Evolutionary conservation across 2,888 invertebrate species (phyloP).

Genomic region (Serripes groenlandicus): DNA sequence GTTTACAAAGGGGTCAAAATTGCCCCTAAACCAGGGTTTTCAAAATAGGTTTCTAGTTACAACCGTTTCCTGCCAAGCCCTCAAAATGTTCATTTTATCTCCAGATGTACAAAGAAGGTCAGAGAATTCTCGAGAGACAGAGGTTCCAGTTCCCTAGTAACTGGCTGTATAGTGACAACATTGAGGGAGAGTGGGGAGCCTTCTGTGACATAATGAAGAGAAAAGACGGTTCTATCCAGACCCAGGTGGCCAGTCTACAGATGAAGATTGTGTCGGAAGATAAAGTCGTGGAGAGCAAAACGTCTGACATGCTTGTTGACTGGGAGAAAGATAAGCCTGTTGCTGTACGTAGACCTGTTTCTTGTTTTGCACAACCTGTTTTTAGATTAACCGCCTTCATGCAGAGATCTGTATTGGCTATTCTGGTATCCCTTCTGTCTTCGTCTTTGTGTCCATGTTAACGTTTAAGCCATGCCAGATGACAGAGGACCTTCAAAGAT

Average conservation of each 20-base stretch:
- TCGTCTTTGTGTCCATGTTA: too few relatives aligned
- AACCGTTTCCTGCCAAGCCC: too few relatives aligned
- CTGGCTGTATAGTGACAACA: slow-evolving; percentile 99
- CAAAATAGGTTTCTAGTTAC: too few relatives aligned
- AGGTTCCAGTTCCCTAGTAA: slow-evolving; percentile 98
- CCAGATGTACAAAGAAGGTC: slow-evolving; percentile 97
- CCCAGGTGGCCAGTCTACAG: slow-evolving; percentile 90
- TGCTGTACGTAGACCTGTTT: slow-evolving; percentile 89
- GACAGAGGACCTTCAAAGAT: too few relatives aligned
- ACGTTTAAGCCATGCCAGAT: too few relatives aligned
- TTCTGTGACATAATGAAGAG: slow-evolving; percentile 99
- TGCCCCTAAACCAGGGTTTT: too few relatives aligned
- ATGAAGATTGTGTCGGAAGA: slow-evolving; percentile 99
- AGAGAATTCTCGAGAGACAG: slow-evolving; percentile 98
- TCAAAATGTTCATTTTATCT: slow-evolving; percentile 11
- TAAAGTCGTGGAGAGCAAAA: slow-evolving; percentile 98
- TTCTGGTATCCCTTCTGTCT: too few relatives aligned
- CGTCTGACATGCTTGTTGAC: slow-evolving; percentile 96
- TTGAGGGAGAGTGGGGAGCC: slow-evolving; percentile 99
- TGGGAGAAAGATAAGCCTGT: slow-evolving; percentile 99
- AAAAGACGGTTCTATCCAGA: slow-evolving; percentile 92
- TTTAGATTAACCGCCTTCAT: too few relatives aligned
- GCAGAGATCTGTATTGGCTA: too few relatives aligned
- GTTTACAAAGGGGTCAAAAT: too few relatives aligned
- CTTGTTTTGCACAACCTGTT: too few relatives aligned